Percentiles rank a stretch among this genome's conserved stretches.
Evolutionary conservation across 2,113 vertebrate species (phyloP).

Genomic region (Anser cygnoides): DNA sequence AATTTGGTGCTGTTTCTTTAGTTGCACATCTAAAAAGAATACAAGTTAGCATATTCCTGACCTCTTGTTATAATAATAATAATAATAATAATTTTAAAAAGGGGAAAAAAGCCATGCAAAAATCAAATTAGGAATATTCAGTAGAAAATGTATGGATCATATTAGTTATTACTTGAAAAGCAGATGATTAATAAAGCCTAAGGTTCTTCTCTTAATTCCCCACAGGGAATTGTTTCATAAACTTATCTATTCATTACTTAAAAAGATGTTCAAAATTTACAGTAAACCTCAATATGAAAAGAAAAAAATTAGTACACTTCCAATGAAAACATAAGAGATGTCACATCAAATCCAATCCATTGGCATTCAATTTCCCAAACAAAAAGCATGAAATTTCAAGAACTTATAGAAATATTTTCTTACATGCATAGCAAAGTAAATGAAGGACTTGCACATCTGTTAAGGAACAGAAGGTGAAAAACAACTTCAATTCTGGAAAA

Average conservation of each 20-base stretch:
- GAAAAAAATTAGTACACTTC: not conserved
- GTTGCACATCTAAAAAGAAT: not conserved
- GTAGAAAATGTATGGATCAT: not conserved
- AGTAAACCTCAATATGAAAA: not conserved
- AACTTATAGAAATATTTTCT: not conserved
- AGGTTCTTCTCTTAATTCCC: not conserved
- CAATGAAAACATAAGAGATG: not conserved
- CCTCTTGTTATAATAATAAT: not conserved
- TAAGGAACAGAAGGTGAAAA: not conserved
- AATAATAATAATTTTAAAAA: not conserved
- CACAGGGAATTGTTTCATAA: not conserved
- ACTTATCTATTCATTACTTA: not conserved
- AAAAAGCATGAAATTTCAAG: not conserved
- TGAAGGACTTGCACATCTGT: not conserved
- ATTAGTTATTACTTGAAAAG: not conserved
- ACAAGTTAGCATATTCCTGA: not conserved
- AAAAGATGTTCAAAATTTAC: not conserved
- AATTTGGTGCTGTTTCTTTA: not conserved
- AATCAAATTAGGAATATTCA: not conserved
- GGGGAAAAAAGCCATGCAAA: not conserved
- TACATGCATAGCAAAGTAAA: not conserved
- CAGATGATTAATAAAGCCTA: not conserved
- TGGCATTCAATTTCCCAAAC: not conserved
- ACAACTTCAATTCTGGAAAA: not conserved
- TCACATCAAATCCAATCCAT: not conserved